Base-by-base conservation (phyloP, 30 jellyfish, hydroid and myxozoan species). In the Chrysaora quinquecirrha region DNA sequence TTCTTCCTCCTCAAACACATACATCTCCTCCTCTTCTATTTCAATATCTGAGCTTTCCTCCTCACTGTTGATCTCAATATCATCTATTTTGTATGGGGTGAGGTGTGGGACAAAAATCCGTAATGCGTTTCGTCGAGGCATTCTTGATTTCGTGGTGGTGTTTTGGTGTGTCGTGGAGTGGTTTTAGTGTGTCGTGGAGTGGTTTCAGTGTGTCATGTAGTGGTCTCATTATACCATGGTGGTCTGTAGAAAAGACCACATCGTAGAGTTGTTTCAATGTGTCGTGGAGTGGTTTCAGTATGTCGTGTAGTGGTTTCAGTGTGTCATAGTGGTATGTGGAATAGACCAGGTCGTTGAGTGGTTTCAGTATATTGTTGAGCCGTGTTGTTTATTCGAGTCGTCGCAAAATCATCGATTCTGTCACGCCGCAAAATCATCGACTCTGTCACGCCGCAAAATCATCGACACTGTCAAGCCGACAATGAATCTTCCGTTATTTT, bases 221-320 rank as follows among this genome's bases (percentile, higher is more conserved):
- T 43, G 58, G 58, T 43, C 58, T 43, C 58, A 43, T 43, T 43
- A 16, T 43, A 43, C 58, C 58, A 43, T 43, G 58, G 58, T 43
- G 58, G 58, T 43, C 58, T 43, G 58, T 43, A 43, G 58, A 43
- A 43, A 43, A 43, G 58, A 43, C 58, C 58, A 43, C 58, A 43
- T 43, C 58, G 58, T 43, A 43, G 58, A 43, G 58, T 43, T 43
- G 58, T 43, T 43, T 43, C 58, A 43, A 43, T 43, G 58, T 43
- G 58, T 43, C 58, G 58, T 43, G 58, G 58, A 43, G 58, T 43
- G 16, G 58, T 43, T 43, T 43, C 58, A 43, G 58, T 43, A 43
- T 43, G 58, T 43, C 58, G 12, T 43, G 58, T 43, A 43, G 58
- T 43, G 58, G 58, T 43, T 43, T 43, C 58, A 43, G 16, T 43